Evolutionary conservation across 2,797 vertebrate genomes (phyloP).

Genomic region (Pristis pectinata): DNA sequence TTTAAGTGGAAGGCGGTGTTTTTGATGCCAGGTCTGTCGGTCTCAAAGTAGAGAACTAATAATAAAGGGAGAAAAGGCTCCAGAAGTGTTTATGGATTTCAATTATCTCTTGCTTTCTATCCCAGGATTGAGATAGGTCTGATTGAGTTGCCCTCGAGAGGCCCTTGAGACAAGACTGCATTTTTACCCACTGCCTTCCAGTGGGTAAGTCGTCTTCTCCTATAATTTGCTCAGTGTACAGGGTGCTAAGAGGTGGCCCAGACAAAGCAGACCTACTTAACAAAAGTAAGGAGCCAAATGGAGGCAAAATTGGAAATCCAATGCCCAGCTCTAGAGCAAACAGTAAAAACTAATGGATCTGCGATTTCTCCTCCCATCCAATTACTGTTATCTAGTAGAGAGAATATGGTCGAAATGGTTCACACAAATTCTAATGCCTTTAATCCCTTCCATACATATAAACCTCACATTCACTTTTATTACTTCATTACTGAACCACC

Average conservation of each 20-base stretch:
- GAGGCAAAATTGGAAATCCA: slow-evolving; percentile 83
- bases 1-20: slow-evolving; percentile 66
- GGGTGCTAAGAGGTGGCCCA: slow-evolving; percentile 67
- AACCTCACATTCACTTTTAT: slow-evolving; percentile 71
- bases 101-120: slow-evolving; percentile 70
- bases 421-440: slow-evolving; percentile 77
- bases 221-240: slow-evolving; percentile 71
- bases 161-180: slow-evolving; percentile 65
- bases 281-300: slow-evolving; percentile 76
- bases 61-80: slow-evolving; percentile 65
- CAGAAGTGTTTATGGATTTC: slow-evolving; percentile 80
- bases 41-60: slow-evolving; percentile 68
- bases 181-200: slow-evolving; percentile 53
- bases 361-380: slow-evolving; percentile 86
- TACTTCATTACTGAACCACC: slow-evolving; percentile 82
- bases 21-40: slow-evolving; percentile 74
- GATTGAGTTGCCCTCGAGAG: slow-evolving; percentile 71
- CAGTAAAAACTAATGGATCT: slow-evolving; percentile 73
- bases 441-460: slow-evolving; percentile 91
- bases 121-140: slow-evolving; percentile 69
- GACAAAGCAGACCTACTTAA: slow-evolving; percentile 70
- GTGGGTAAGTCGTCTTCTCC: slow-evolving; percentile 61
- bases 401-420: slow-evolving; percentile 78
- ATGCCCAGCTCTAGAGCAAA: slow-evolving; percentile 81
- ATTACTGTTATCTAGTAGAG: slow-evolving; percentile 76